Base-by-base conservation (phyloP, 1,140 invertebrate genomes). In the Diabrotica undecimpunctata region DNA sequence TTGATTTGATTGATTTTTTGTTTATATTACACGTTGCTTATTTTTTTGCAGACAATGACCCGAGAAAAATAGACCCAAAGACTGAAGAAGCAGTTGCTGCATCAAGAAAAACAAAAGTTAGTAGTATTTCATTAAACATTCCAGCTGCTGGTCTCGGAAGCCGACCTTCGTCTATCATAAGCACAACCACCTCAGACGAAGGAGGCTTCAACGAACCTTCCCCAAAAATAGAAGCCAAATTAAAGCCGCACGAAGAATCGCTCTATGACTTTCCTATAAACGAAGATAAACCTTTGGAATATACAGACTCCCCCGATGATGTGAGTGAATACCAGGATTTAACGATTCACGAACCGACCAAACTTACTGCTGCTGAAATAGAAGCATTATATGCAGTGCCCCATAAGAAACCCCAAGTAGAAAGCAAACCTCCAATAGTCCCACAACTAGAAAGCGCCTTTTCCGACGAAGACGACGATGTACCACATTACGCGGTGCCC, bases 201-300 rank as follows among this genome's bases (percentile, higher is more conserved):
- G 85, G 86, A 13, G 85, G 85, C 7, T 86, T 86, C 77, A 86
- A 86, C 74, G 86, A 87, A 75, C 84, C 84, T 9, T 83, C 81
- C 60, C 84, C 85, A 0, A 85, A 87, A 74, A 81, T 87, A 63
- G 85, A 85, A 76, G 85, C 85, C 60, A 82, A 84, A 60, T 75
- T 86, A 38, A 81, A 83, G 70, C 84, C 78, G 36, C 79, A 73
- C 72, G 75, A 76, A 68, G 70, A 74, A 53, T 72, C 74, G 2
- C 25, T 76, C 8, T 75, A 75, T 54, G 71, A 75, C 62, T 73
- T 73, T 60, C 72, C 72, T 10, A 62, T 72, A 50, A 70, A 69
- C 14, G 74, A 74, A 53, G 72, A 75, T 54, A 58, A 70, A 54
- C 63, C 68, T 5, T 56, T 73, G 6, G 61, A 67, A 58, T 63